A percentile compares a stretch with the other conserved stretches of the same genome.
These are phyloP conservation scores for Platyura marginata DNA, from an alignment of 1,140 invertebrate species.

Conservation along the genomic window DNA sequence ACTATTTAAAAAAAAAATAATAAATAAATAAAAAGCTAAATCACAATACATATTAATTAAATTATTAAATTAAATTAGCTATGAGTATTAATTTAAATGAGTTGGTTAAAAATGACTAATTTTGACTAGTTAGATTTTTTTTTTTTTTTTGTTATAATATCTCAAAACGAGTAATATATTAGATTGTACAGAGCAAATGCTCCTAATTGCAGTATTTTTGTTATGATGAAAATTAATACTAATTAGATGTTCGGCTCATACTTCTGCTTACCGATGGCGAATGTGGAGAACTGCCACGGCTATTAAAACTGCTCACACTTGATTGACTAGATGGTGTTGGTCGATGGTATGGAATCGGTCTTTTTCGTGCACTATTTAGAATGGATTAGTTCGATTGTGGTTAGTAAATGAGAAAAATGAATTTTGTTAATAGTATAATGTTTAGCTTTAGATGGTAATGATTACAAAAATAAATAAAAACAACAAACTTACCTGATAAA, in stretches of 20 bases:
- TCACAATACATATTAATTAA: not conserved
- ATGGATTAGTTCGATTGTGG: no score
- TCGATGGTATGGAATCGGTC: slow-evolving; percentile 75
- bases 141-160: not conserved
- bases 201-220: not conserved
- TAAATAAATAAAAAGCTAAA: not conserved
- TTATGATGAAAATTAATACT: not conserved
- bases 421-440: no score
- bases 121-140: not conserved
- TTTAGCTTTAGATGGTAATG: no score
- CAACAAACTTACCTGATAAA: no score
- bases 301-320: slow-evolving; percentile 41
- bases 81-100: not conserved
- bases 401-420: no score
- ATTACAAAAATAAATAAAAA: no score
- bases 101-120: not conserved
- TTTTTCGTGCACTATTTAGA: slow-evolving; percentile 66
- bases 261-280: slow-evolving; percentile 4
- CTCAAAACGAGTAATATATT: not conserved
- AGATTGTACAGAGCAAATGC: not conserved
- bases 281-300: slow-evolving; percentile 16
- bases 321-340: slow-evolving; percentile 56
- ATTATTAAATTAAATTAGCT: not conserved
- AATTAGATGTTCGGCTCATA: not conserved
- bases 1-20: not conserved